Base-by-base conservation (phyloP, 1,140 invertebrate species). In the Frieseomelitta varia region DNA sequence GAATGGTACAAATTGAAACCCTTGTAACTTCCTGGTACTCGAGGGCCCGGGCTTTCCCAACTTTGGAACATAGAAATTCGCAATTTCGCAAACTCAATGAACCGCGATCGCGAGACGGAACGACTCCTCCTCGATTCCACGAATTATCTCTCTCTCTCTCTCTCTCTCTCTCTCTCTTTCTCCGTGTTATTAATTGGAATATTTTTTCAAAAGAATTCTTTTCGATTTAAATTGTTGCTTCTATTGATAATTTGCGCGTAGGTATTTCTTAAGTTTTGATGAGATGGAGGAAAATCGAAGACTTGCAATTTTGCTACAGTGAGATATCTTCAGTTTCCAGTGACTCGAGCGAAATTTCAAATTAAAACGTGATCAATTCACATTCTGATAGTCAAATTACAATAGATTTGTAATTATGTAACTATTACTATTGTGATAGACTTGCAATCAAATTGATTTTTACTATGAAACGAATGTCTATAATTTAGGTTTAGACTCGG, bases 1-100 rank as follows among this genome's bases (percentile, higher is more conserved):
- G 74, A 76, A 76, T 76, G 74, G 74, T 76, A 76, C 74, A 61
- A 76, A 76, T 76, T 76, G 74, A 76, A 76, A 76, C 30, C 74
- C 74, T 76, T 76, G 74, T 61, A 76, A 76, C 74, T 76, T 76
- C 74, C 30, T 61, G 24, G 30, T 15, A n/a, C 56, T 61, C 21
- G 15, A 6, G 34, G 17, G 21, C 14, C 1, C 12, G 17, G 53
- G 74, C 56, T 61, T 76, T 76, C 56, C 24, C 17, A 55, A 30
- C 47, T 55, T 53, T 30, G 51, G 30, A 76, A 61, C 56, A 30
- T 61, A n/a, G 74, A 76, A 69, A 39, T 76, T 61, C 73, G 55
- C 53, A 75, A 58, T 75, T 75, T 75, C 55, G 73, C 73, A 75
- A 58, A 75, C 21, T 58, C 74, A 17, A 76, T 76, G 74, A 76